Base-by-base conservation (phyloP, 2,888 invertebrate species). In the Trissoscelio sp. region DNA sequence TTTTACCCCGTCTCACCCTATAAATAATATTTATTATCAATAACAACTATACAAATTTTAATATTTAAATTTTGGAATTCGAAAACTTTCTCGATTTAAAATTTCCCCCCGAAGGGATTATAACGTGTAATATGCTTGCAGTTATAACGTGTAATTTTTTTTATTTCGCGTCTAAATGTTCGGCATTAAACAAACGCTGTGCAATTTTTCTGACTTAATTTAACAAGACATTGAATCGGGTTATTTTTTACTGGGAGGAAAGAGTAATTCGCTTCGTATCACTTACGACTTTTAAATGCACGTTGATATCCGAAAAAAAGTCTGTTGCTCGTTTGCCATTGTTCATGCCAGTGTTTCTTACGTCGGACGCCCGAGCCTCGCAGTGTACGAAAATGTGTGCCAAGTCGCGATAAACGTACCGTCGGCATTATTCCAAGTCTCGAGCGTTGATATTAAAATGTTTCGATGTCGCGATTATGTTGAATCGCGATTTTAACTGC, bases 321-420 rank as follows among this genome's bases (percentile, higher is more conserved):
- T 66, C 48, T 79, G 51, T 73, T 55, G 62, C 73, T 73, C 55
- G 69, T 67, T 73, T 39, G 31, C 58, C 67, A 79, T 79, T 79
- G 51, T 73, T 73, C 55, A 57, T 39, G 22, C 9, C 22, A 37
- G 3, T 48, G 53, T 79, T 79, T 72, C 72, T 66, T 57, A 57
- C 46, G 22, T 46, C 44, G 12, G 12, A 51, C n/a, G n/a, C 18
- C 14, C n/a, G 42, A 24, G 55, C 16, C 22, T 18, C 24, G 16
- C 12, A 48, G 53, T 48, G 11, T 31, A 48, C 48, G 60, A 44
- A 78, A 70, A 78, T 78, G 62, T 60, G 69, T 62, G 77, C 72
- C 66, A 72, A 79, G 57, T 57, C 12, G 57, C 48, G 42, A 48
- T 55, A 64, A 66, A 72, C 57, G 72, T 42, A 66, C 1, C 60